phyloP scores from a whole-genome alignment of 2,797 vertebrate species.

The Erpetoichthys calabaricus region DNA sequence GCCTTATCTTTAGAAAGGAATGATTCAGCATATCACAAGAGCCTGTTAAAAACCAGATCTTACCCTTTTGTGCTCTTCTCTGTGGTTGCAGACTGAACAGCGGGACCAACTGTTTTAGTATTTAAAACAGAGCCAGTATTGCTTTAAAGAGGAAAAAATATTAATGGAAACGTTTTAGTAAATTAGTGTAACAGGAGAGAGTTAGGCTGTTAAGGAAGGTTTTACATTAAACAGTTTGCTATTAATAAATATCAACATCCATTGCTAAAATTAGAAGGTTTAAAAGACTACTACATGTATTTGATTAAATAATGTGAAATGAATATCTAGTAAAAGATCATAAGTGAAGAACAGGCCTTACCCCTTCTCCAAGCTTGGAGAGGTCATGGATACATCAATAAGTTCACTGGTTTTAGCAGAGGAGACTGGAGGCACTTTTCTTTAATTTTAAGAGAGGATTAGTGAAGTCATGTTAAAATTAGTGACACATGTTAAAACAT shows the following conservation, averaged over 20 bases:
- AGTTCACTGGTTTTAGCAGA: conserved; percentile 1
- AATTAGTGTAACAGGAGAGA: too few species aligned
- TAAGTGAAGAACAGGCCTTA: conserved; percentile 13
- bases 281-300: too few species aligned
- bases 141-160: conserved; percentile 3
- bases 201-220: too few species aligned
- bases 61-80: conserved; percentile 23
- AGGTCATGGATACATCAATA: background rate
- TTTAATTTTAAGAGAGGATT: conserved; percentile 3
- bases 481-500: too few species aligned
- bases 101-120: background rate
- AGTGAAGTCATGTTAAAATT: background rate
- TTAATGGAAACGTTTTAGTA: background rate
- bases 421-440: conserved; percentile 3
- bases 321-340: too few species aligned
- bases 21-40: too few species aligned
- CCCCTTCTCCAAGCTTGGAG: conserved; percentile 19
- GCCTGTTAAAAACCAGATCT: conserved; percentile 5
- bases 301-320: too few species aligned
- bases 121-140: conserved; percentile 1
- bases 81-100: background rate
- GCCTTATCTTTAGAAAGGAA: too few species aligned
- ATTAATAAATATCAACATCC: too few species aligned
- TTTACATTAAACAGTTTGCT: too few species aligned
- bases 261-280: too few species aligned